These are phyloP conservation scores for Sebastes itinus DNA, from an alignment of 2,797 vertebrate species.

Conservation along the genomic window DNA sequence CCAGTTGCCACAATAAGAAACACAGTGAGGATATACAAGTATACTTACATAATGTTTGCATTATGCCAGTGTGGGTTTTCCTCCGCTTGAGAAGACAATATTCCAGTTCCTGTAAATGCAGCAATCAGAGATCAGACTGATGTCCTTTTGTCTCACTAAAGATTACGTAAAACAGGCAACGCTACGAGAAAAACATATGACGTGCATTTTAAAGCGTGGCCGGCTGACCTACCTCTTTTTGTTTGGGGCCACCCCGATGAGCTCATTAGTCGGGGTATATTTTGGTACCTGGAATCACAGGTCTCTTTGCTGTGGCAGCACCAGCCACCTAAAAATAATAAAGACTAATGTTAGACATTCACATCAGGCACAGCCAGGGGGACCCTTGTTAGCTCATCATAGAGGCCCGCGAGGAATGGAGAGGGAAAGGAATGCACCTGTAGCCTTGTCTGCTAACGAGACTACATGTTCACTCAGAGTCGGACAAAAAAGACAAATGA, in stretches of 20 bases:
- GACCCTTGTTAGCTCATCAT: slow-evolving; percentile 52
- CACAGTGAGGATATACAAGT: neutral
- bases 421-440: slow-evolving; percentile 57
- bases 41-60: slow-evolving; percentile 87
- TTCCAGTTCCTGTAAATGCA: slow-evolving; percentile 82
- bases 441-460: slow-evolving; percentile 13
- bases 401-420: slow-evolving; percentile 58
- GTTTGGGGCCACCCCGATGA: slow-evolving; percentile 83
- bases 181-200: neutral
- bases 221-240: slow-evolving; percentile 78
- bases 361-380: slow-evolving; percentile 47
- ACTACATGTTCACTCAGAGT: neutral
- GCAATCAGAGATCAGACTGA: slow-evolving; percentile 26
- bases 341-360: slow-evolving; percentile 67
- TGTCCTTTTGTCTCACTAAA: neutral
- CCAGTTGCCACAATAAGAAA: neutral
- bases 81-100: slow-evolving; percentile 82
- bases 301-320: slow-evolving; percentile 88
- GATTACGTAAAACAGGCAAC: neutral
- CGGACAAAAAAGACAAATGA: neutral
- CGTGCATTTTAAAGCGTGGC: slow-evolving; percentile 21
- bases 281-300: slow-evolving; percentile 87
- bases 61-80: slow-evolving; percentile 89
- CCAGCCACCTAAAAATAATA: slow-evolving; percentile 84
- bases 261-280: slow-evolving; percentile 86